phyloP scores from a whole-genome alignment of 2,888 invertebrate species.

The Chloromyia formosa region DNA sequence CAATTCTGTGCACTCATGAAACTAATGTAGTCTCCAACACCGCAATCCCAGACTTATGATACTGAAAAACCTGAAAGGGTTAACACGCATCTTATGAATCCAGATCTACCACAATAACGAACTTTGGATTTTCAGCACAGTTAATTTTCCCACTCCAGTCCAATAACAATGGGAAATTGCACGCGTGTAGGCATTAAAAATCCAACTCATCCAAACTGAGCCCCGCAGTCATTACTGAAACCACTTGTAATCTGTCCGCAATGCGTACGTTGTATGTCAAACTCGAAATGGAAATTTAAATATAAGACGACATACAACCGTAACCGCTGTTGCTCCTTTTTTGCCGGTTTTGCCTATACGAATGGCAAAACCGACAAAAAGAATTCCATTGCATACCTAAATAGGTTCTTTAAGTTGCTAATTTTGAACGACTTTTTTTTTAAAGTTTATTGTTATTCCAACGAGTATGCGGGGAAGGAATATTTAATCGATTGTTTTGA shows the following conservation, averaged over 20 bases:
- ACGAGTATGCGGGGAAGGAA: background rate
- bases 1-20: no score
- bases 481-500: constrained; percentile 12
- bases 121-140: background rate
- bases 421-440: constrained; percentile 33
- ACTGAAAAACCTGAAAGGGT: no score
- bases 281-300: constrained; percentile 49
- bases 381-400: constrained; percentile 36
- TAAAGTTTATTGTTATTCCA: no score
- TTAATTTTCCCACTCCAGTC: constrained; percentile 17
- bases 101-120: no score
- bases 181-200: background rate
- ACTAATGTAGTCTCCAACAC: no score
- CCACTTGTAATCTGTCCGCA: constrained; percentile 44
- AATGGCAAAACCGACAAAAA: no score
- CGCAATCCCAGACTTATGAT: no score
- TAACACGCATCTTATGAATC: no score
- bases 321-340: constrained; percentile 7
- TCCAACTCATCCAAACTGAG: background rate
- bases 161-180: constrained; percentile 39
- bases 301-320: constrained; percentile 40
- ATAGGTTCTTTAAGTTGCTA: constrained; percentile 28
- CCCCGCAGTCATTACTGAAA: constrained; percentile 31
- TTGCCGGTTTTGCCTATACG: background rate
- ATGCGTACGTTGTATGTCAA: constrained; percentile 44